Base-by-base conservation (phyloP, 23 tunicate genomes). In the Diplosoma virens region DNA sequence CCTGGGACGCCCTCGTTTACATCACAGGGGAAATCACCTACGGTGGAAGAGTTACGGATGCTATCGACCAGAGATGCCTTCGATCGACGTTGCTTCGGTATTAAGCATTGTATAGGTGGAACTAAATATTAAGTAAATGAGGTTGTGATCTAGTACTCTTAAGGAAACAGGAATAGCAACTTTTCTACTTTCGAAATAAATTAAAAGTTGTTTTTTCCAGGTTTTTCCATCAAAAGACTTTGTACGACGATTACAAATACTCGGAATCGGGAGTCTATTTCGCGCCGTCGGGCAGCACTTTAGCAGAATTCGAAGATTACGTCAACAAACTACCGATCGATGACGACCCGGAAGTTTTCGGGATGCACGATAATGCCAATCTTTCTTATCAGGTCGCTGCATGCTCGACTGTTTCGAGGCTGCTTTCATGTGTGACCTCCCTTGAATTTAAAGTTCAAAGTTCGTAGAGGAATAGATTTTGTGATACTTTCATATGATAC, bases 351-450 rank as follows among this genome's bases (percentile, higher is more conserved):
- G 97, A 84, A 48, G 76, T 91, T 21, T 91, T 91, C 47, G 97
- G 97, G 22, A 91, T 91, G 97, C 97, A 91, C 88, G 61, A 67
- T 37, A 91, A 91, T 47, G 97, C 97, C 25, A 85, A 91, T 53
- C 76, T 91, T 53, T 53, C 91, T 5, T 91, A 73, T 82, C 86
- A 79, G 83, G 96, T 88, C n/a, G n/a, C n/a, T n/a, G n/a, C n/a
- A n/a, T n/a, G n/a, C n/a, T n/a, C n/a, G n/a, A n/a, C n/a, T n/a
- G n/a, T n/a, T n/a, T n/a, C n/a, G n/a, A n/a, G n/a, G n/a, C n/a
- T n/a, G n/a, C n/a, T n/a, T n/a, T n/a, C n/a, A n/a, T n/a, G n/a
- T n/a, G n/a, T n/a, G n/a, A n/a, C n/a, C n/a, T n/a, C n/a, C n/a
- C n/a, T n/a, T n/a, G n/a, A n/a, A n/a, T n/a, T n/a, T n/a, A n/a